Evolutionary conservation across 2,888 invertebrate species (phyloP).

Genomic region (Ariolimax columbianus): DNA sequence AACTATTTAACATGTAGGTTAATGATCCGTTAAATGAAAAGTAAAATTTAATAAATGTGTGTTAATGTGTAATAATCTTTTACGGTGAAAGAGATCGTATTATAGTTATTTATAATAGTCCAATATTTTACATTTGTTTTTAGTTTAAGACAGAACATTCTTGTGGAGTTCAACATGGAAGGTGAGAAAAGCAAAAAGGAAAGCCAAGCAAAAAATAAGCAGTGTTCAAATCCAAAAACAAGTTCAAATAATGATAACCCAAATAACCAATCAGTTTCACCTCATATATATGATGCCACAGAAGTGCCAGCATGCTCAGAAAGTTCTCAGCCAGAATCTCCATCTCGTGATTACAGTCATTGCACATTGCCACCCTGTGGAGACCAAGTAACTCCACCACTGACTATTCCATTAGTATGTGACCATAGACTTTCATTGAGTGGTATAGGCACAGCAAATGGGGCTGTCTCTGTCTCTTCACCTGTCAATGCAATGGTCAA

Average conservation of each 20-base stretch:
- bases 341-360: background rate
- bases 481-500: conserved; percentile 38
- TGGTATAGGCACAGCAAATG: conserved; percentile 44
- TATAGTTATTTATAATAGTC: too few relatives aligned
- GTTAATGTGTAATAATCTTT: too few relatives aligned
- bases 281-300: background rate
- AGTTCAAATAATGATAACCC: conserved; percentile 3
- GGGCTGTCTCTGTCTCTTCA: conserved; percentile 25
- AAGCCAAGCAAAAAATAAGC: conserved; percentile 50
- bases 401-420: background rate
- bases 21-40: too few relatives aligned
- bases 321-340: conserved; percentile 21
- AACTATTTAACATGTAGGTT: too few relatives aligned
- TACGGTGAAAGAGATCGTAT: too few relatives aligned
- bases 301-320: background rate
- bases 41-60: too few relatives aligned
- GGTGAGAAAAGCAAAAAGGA: conserved; percentile 49
- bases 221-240: conserved; percentile 40
- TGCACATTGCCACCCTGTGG: conserved; percentile 1
- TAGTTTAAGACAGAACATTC: too few relatives aligned
- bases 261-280: conserved; percentile 1
- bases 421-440: conserved; percentile 38
- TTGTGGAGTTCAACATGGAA: conserved; percentile 34
- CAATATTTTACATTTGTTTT: too few relatives aligned
- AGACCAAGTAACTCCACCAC: conserved; percentile 2